Base-by-base conservation (phyloP, 2,888 invertebrate genomes). In the Agrochola lychnidis region DNA sequence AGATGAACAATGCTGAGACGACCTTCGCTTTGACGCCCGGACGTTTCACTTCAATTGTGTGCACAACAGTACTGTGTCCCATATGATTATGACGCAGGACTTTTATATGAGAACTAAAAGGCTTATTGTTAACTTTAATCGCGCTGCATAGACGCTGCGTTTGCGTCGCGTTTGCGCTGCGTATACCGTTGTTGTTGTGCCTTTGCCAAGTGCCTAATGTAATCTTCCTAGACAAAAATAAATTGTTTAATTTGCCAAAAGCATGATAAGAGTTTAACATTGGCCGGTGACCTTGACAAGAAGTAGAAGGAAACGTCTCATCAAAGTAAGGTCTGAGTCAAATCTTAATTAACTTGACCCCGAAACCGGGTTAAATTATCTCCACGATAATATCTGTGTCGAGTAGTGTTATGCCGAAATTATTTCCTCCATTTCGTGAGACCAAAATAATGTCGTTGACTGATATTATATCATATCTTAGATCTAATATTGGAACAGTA, bases 1-100 rank as follows among this genome's bases (percentile, higher is more conserved):
- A 78, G 77, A 84, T 78, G 74, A 78, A 83, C 86, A 85, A 83
- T 82, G 73, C 62, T 45, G 56, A 63, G 48, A 68, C 56, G 78
- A 78, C 87, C 87, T 88, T 87, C 83, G 74, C 70, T 79, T 84
- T 74, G 25, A 12, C 59, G 74, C 66, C 48, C 66, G 74, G 62
- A 70, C 87, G 78, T 82, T 87, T 87, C 78, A 82, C 70, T 70
- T 40, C 48, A 56, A 57, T 71, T 74, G 68, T 85, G 69, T 72
- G 53, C 53, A 53, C 64, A 68, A 78, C 12, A 71, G 64, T 78
- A 82, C 71, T 19, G 4, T 3, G 84, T 36, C 70, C 67, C 85
- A n/a, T 70, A 78, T 76, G 63, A 63, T 22, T 70, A 36, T 70
- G 67, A 73, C 66, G 69, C 36, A 61, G 51, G 25, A 63, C 30